Conservation (phyloP, 2,888 invertebrate species). For the Hololepta plana region DNA sequence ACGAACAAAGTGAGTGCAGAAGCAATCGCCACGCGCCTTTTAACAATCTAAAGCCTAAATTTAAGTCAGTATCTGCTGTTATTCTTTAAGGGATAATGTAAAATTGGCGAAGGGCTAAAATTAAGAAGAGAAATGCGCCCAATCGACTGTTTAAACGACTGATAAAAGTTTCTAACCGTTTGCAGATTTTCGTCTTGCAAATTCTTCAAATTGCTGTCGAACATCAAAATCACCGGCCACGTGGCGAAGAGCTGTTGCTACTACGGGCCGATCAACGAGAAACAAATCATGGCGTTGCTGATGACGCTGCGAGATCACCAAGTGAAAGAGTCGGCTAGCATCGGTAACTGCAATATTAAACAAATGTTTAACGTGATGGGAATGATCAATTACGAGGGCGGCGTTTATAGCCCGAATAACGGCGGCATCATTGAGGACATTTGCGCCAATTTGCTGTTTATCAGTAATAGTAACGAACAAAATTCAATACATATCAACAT, state of each 20-base stretch:
- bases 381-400: no score
- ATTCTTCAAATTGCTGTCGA: conserved; percentile 10
- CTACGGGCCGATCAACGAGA: conserved; percentile 9
- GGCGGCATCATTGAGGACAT: no score
- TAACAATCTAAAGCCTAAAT: neutral
- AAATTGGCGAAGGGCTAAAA: no score
- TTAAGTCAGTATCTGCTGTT: conserved; percentile 1
- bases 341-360: no score
- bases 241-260: conserved; percentile 10
- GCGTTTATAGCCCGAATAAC: no score
- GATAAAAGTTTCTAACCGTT: no score
- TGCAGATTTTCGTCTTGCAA: conserved; percentile 10
- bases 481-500: no score
- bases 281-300: conserved; percentile 10
- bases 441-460: no score
- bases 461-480: no score
- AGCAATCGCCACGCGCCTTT: conserved; percentile 1
- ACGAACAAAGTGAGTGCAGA: conserved; percentile 10
- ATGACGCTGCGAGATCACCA: conserved; percentile 8
- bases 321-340: conserved; percentile 10
- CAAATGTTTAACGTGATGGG: no score
- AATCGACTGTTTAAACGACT: no score
- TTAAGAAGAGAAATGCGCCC: no score
- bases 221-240: conserved; percentile 6
- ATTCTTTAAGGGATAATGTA: conserved; percentile 1